A percentile compares a stretch with the other conserved stretches of the same genome.
These are phyloP conservation scores for Pseudorasbora parva DNA, from an alignment of 2,113 vertebrate species.

Conservation along the genomic window DNA sequence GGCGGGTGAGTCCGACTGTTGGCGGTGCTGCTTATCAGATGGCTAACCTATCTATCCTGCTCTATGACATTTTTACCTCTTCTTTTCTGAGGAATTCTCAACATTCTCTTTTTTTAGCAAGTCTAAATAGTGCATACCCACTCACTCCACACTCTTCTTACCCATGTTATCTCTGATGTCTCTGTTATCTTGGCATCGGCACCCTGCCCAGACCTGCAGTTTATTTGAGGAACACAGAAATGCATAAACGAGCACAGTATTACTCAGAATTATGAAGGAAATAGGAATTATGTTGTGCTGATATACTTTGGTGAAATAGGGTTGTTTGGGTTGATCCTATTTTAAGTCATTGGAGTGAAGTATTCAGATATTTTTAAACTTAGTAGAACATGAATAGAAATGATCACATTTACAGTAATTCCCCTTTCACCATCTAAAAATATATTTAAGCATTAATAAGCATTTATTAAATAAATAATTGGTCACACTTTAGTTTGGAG, in stretches of 20 bases:
- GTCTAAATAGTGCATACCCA: conserved; percentile 19
- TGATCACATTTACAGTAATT: neutral
- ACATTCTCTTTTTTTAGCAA: conserved; percentile 33
- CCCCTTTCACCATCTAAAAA: neutral
- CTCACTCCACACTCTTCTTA: conserved; percentile 17
- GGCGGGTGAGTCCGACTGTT: conserved; percentile 40
- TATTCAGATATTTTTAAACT: neutral
- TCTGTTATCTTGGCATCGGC: conserved; percentile 48
- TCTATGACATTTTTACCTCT: conserved; percentile 50
- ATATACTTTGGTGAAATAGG: neutral
- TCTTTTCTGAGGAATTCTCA: conserved; percentile 36
- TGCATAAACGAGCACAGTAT: neutral
- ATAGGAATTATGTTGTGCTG: neutral
- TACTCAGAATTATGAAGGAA: neutral
- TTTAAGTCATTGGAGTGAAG: neutral
- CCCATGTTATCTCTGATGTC: conserved; percentile 34
- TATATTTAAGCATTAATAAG: too few species aligned
- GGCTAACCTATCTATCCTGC: conserved; percentile 22
- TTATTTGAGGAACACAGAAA: conserved; percentile 43
- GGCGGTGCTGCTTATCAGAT: conserved; percentile 40
- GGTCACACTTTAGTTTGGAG: too few species aligned
- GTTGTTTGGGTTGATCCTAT: neutral
- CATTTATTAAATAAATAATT: too few species aligned
- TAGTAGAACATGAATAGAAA: neutral
- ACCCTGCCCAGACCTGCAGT: conserved; percentile 40